A percentile compares a stretch with the other conserved stretches of the same genome.
Conservation (phyloP, 2,113 vertebrate species). For the Zapornia atra region DNA sequence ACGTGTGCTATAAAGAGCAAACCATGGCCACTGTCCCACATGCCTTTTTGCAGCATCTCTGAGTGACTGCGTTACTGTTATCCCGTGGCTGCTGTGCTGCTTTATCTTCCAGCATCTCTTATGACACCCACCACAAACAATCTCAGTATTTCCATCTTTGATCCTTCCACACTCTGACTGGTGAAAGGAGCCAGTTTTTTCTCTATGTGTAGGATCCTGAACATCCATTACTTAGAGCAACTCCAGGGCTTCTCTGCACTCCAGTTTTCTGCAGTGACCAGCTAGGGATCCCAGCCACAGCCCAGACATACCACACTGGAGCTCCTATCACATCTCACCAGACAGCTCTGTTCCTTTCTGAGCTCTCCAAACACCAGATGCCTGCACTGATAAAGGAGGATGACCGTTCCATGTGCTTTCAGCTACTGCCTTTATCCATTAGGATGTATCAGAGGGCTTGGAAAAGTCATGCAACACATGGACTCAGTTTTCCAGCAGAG, state of each 20-base stretch:
- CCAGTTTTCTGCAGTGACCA: not conserved
- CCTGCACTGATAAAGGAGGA: constrained; percentile 5
- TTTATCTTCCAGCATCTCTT: not conserved
- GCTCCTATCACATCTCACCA: constrained; percentile 35
- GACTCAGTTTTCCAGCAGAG: not conserved
- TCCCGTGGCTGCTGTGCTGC: fast-evolving
- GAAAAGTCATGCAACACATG: not conserved
- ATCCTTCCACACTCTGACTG: not conserved
- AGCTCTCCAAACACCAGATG: constrained; percentile 40
- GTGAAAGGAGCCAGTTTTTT: not conserved
- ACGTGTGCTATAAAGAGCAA: not conserved
- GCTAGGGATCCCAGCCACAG: not conserved
- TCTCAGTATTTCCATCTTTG: not conserved
- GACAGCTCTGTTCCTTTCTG: not conserved
- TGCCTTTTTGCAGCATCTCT: not conserved
- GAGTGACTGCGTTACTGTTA: not conserved
- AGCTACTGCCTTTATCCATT: not conserved
- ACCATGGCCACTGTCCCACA: not conserved
- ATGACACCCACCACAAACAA: not conserved
- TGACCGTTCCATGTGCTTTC: not conserved
- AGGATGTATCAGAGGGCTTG: not conserved
- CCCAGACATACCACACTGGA: not conserved
- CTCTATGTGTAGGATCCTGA: not conserved
- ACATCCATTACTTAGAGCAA: not conserved
- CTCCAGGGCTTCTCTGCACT: not conserved